Evolutionary conservation across 2,797 vertebrate species (phyloP).

Genomic region (Enteromius trimaculatus): DNA sequence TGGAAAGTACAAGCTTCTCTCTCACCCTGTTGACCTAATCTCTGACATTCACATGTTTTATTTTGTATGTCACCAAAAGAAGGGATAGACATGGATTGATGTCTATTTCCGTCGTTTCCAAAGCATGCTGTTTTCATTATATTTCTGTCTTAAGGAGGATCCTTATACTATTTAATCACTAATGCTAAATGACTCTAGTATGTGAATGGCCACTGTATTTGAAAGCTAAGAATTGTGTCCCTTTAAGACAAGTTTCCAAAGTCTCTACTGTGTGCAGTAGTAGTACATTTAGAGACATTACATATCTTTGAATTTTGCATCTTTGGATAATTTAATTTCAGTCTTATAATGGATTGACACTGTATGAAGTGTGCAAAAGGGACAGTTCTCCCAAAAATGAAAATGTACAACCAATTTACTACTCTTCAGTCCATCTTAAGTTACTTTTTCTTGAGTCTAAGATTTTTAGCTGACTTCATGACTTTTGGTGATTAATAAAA

Average conservation of each 20-base stretch:
- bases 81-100: background rate
- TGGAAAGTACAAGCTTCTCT: background rate
- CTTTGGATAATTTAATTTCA: background rate
- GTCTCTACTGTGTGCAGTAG: background rate
- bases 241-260: background rate
- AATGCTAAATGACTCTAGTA: background rate
- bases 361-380: background rate
- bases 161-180: background rate
- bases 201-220: background rate
- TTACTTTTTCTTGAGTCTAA: background rate
- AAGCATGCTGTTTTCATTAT: background rate
- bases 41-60: slow-evolving; percentile 9
- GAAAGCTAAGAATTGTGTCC: background rate
- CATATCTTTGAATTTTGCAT: background rate
- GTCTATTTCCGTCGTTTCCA: background rate
- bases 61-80: background rate
- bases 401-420: background rate
- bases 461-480: background rate
- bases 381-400: background rate
- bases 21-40: background rate
- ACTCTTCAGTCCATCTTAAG: background rate
- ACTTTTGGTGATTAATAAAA: too few relatives aligned
- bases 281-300: background rate
- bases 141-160: background rate
- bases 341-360: background rate